These are phyloP conservation scores for Marronus borbonicus DNA, from an alignment of 2,888 invertebrate species.

Conservation along the genomic window DNA sequence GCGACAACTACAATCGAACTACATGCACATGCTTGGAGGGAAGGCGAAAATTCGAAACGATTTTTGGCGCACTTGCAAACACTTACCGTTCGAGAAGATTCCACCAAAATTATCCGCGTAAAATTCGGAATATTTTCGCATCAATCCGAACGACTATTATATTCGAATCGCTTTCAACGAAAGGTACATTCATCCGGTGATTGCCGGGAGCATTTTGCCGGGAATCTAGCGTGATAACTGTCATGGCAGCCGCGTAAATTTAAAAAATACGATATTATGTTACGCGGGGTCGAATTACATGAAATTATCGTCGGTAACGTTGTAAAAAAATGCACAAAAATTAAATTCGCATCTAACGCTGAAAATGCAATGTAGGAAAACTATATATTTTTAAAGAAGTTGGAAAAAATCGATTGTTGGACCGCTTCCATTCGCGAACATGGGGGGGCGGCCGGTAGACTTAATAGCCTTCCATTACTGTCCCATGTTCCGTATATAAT, in stretches of 20 bases:
- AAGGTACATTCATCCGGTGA: slow-evolving; percentile 38
- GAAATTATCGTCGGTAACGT: slow-evolving; percentile 44
- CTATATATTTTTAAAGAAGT: slow-evolving; percentile 39
- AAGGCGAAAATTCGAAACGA: slow-evolving; percentile 58
- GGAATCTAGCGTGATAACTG: slow-evolving; percentile 61
- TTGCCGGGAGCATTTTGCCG: slow-evolving; percentile 60
- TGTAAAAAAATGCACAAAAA: slow-evolving; percentile 31
- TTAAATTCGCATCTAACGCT: not conserved
- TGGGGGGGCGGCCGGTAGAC: slow-evolving; percentile 57
- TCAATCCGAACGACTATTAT: slow-evolving; percentile 50
- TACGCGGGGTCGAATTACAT: slow-evolving; percentile 28
- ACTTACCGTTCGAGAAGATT: slow-evolving; percentile 18
- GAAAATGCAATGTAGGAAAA: slow-evolving; percentile 13
- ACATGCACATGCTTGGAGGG: slow-evolving; percentile 63
- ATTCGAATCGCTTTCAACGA: slow-evolving; percentile 41
- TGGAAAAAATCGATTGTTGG: slow-evolving; percentile 56
- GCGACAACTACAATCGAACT: slow-evolving; percentile 54
- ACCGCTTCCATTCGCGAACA: slow-evolving; percentile 58
- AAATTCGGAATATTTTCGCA: slow-evolving; percentile 58
- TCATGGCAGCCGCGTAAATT: slow-evolving; percentile 66
- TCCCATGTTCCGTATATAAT: slow-evolving; percentile 8
- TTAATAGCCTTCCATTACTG: slow-evolving; percentile 33
- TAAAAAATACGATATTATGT: slow-evolving; percentile 54
- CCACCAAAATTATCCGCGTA: slow-evolving; percentile 57
- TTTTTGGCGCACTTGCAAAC: slow-evolving; percentile 61